These are phyloP conservation scores for Drosophila suboccidentalis DNA, from an alignment of 2,888 invertebrate genomes.

Conservation along the genomic window DNA sequence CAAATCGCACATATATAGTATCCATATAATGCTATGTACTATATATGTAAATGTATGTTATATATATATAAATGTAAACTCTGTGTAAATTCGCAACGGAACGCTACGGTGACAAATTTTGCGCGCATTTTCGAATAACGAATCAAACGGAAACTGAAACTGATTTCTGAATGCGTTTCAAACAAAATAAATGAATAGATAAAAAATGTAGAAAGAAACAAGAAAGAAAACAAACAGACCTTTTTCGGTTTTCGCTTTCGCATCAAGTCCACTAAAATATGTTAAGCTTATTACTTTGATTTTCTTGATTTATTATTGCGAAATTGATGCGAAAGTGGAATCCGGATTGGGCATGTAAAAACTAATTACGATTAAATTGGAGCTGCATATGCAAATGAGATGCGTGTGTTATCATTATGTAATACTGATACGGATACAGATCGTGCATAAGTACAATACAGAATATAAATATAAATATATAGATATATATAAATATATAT, in stretches of 20 bases:
- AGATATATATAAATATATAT: conserved; percentile 37
- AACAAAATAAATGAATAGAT: conserved; percentile 45
- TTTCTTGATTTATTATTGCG: background rate
- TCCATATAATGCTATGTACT: conserved; percentile 19
- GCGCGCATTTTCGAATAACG: conserved; percentile 73
- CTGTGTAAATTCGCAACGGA: conserved; percentile 74
- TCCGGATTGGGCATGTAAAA: conserved; percentile 6
- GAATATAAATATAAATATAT: conserved; percentile 20
- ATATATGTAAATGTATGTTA: conserved; percentile 25
- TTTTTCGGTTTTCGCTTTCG: conserved; percentile 10
- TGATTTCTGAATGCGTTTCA: conserved; percentile 77
- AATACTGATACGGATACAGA: conserved; percentile 41
- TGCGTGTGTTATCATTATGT: conserved; percentile 48
- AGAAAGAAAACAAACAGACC: conserved; percentile 17
- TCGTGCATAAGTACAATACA: conserved; percentile 66
- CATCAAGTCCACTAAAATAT: conserved; percentile 8
- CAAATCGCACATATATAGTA: conserved; percentile 37
- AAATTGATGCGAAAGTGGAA: conserved; percentile 23
- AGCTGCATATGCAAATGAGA: conserved; percentile 22
- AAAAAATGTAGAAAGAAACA: conserved; percentile 28
- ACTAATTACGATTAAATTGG: conserved; percentile 59
- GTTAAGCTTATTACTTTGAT: background rate
- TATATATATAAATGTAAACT: conserved; percentile 21
- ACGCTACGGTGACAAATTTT: conserved; percentile 78
- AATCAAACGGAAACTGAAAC: conserved; percentile 66